Conservation (phyloP, 2,888 invertebrate genomes). For the Ennomos quercinarius region DNA sequence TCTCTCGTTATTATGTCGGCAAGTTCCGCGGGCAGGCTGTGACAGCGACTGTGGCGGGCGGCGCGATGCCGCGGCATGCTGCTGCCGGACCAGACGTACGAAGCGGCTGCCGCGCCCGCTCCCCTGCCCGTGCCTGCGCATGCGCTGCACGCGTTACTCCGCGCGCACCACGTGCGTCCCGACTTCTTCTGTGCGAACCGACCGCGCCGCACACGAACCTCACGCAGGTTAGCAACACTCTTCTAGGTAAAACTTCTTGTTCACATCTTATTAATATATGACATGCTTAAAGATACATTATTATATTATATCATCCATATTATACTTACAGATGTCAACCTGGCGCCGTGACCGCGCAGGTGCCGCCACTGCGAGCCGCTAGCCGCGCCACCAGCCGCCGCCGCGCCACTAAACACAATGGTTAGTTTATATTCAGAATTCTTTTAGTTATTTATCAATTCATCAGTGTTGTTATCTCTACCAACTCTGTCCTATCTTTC, state of each 20-base stretch:
- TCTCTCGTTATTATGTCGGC: background rate
- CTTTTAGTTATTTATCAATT: too few species aligned
- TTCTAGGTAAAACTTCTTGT: background rate
- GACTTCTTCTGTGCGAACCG: conserved; percentile 92
- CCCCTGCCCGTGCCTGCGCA: too few species aligned
- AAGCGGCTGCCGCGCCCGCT: conserved; percentile 74
- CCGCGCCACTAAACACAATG: too few species aligned
- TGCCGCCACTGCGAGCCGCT: too few species aligned
- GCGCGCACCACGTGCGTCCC: conserved; percentile 87
- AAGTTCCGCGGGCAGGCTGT: background rate
- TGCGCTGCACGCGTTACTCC: conserved; percentile 68
- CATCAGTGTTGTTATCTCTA: too few species aligned
- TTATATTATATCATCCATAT: too few species aligned
- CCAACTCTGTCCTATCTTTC: too few species aligned
- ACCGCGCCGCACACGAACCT: conserved; percentile 32
- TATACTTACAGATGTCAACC: too few species aligned
- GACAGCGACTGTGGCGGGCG: conserved; percentile 6
- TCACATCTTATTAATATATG: background rate
- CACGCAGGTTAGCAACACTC: conserved; percentile 19
- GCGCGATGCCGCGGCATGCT: conserved; percentile 85
- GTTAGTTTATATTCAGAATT: too few species aligned
- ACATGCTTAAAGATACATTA: too few species aligned
- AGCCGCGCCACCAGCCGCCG: too few species aligned
- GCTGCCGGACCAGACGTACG: conserved; percentile 93
- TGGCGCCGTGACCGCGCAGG: too few species aligned